Base-by-base conservation (phyloP, 2,888 invertebrate genomes). In the Pollenia labialis region DNA sequence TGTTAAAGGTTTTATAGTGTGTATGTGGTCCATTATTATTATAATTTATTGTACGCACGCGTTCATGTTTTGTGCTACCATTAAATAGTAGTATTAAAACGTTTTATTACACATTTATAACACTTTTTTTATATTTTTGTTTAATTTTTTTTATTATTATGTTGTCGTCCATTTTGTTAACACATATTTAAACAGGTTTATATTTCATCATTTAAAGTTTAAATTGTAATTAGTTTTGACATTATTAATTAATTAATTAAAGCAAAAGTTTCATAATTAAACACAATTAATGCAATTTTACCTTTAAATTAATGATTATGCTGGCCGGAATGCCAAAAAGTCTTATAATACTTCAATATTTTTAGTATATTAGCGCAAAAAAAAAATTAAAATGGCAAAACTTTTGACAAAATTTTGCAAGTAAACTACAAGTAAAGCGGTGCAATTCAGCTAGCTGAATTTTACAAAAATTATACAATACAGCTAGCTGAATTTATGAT, bases 41-140 rank as follows among this genome's bases (percentile, higher is more conserved):
- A 81, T 86, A 81, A 81, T 86, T 88, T 86, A 85, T 88, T 79
- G 64, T 86, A 87, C 84, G 87, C 84, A 87, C 87, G 87, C 87
- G 86, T 87, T 87, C 16, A 81, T 68, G 68, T 84, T 84, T 82
- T 32, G 14, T 77, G 87, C 84, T 81, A 84, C 84, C 80, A 84
- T 77, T 81, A 84, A 87, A 87, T 84, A 81, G 81, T 84, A 87
- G 81, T 54, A 72, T 80, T 87, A 68, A 69, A 77, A 71, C 72
- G 76, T 87, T 83, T 87, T 87, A 80, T 81, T 77, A 76, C 46
- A 52, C 64, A 75, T 76, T 76, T 76, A 85, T 50, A 75, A 66
- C 66, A 32, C 52, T 32, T 77, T 52, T 48, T 58, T 46, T 40
- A 14, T 16, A 64, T 69, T 75, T 42, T 56, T 46, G 11, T 80